phyloP scores from a whole-genome alignment of 2,113 vertebrate genomes.

The Myxocyprinus asiaticus region DNA sequence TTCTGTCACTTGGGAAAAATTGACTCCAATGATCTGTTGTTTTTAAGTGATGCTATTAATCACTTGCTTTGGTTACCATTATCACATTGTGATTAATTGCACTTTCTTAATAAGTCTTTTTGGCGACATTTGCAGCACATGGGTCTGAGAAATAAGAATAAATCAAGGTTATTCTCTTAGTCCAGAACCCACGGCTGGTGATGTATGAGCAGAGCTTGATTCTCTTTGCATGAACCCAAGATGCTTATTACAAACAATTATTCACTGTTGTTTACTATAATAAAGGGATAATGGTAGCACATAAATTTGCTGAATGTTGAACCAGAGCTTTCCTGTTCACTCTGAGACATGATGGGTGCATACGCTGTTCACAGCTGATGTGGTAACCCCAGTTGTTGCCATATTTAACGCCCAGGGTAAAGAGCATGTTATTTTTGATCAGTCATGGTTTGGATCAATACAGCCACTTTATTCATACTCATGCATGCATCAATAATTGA shows the following conservation, averaged over 20 bases:
- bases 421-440: conserved; percentile 30
- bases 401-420: not conserved
- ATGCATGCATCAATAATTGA: conserved; percentile 36
- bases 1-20: conserved; percentile 58
- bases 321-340: conserved; percentile 7
- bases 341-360: not conserved
- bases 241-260: conserved; percentile 77
- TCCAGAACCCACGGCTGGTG: conserved; percentile 50
- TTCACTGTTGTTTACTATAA: conserved; percentile 76
- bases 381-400: not conserved
- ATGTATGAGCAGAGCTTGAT: conserved; percentile 71
- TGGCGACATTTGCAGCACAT: conserved; percentile 48
- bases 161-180: conserved; percentile 47
- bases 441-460: conserved; percentile 33
- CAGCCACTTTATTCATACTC: not conserved
- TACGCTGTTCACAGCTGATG: not conserved
- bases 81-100: conserved; percentile 69
- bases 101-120: conserved; percentile 67
- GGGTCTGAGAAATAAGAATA: conserved; percentile 68
- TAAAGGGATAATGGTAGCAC: conserved; percentile 73
- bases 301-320: conserved; percentile 64
- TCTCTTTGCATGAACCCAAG: conserved; percentile 70
- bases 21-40: conserved; percentile 57
- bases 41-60: conserved; percentile 56
- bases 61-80: conserved; percentile 59